phyloP scores from a whole-genome alignment of 2,113 vertebrate species.

The Pithys albifrons region DNA sequence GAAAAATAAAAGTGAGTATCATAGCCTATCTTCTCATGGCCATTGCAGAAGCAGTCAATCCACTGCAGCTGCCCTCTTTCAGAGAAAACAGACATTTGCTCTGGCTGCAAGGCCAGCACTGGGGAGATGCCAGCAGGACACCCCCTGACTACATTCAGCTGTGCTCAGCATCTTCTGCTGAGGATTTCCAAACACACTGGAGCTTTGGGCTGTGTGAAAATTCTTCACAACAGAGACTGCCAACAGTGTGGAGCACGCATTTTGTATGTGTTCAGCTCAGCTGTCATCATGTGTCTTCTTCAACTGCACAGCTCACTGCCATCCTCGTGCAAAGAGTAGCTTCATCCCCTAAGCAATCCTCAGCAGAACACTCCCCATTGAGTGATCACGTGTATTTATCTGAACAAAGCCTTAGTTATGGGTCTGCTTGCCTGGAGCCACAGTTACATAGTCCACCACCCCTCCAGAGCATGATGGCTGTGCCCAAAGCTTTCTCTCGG shows the following conservation, averaged over 20 bases:
- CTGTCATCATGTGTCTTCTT: neutral
- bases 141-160: rapidly evolving
- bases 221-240: rapidly evolving
- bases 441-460: neutral
- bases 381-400: rapidly evolving
- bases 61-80: neutral
- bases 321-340: rapidly evolving
- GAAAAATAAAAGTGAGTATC: neutral
- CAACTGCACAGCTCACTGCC: neutral
- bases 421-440: neutral
- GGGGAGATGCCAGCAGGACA: neutral
- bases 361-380: neutral
- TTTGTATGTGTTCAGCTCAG: neutral
- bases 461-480: rapidly evolving
- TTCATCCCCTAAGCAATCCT: neutral
- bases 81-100: neutral
- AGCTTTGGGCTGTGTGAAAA: neutral
- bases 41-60: neutral
- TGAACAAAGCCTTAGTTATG: neutral
- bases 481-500: neutral
- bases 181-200: neutral
- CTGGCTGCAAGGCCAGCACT: neutral
- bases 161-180: neutral
- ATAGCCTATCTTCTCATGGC: neutral
- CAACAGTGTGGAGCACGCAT: neutral